Conservation (phyloP, 2,888 invertebrate genomes). For the Mythimna ferrago region DNA sequence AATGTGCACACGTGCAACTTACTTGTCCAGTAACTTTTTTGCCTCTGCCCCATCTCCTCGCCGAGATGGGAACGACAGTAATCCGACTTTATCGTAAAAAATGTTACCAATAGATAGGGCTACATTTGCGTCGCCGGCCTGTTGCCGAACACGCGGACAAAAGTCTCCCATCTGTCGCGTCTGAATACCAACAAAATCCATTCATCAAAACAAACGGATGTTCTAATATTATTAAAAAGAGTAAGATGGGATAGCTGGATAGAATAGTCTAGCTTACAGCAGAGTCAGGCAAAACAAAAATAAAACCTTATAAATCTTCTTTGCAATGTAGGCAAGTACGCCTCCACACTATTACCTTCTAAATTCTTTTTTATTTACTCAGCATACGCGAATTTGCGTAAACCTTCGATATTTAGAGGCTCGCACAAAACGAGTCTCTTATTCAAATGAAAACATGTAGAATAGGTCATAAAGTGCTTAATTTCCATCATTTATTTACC, state of each 20-base stretch:
- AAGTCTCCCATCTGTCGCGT: too few species aligned
- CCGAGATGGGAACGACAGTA: too few species aligned
- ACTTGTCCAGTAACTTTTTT: too few species aligned
- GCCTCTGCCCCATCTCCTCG: too few species aligned
- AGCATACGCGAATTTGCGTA: conserved; percentile 36
- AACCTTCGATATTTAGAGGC: conserved; percentile 43
- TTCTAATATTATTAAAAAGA: not conserved
- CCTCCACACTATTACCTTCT: conserved; percentile 36
- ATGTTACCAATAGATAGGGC: too few species aligned
- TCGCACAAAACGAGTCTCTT: conserved; percentile 19
- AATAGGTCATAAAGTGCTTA: not conserved
- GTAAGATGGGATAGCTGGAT: not conserved
- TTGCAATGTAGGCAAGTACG: conserved; percentile 41
- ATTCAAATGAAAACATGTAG: not conserved
- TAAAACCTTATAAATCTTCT: conserved; percentile 38
- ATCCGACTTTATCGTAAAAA: too few species aligned
- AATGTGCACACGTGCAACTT: too few species aligned
- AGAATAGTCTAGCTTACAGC: conserved; percentile 9
- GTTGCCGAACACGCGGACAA: too few species aligned
- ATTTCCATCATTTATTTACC: not conserved
- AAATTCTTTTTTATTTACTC: conserved; percentile 52
- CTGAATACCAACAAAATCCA: too few species aligned
- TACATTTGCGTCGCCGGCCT: too few species aligned
- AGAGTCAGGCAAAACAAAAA: conserved; percentile 26
- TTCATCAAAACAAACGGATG: not conserved